Conservation (phyloP, 2,113 vertebrate species). For the Malurus alboscapulatus region DNA sequence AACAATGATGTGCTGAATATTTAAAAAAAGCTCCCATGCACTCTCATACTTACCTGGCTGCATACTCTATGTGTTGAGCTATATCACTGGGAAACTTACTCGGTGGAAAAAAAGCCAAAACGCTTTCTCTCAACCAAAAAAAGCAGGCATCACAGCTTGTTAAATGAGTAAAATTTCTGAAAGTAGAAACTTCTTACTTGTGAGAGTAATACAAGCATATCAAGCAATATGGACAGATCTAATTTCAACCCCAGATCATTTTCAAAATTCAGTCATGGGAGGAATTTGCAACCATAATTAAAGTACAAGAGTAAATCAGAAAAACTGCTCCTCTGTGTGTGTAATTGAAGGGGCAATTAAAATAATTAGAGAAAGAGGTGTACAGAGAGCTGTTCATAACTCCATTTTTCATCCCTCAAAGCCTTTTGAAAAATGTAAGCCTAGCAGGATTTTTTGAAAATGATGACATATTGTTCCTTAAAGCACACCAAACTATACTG, state of each 20-base stretch:
- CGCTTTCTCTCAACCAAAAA: background rate
- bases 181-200: background rate
- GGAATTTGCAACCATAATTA: background rate
- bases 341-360: slow-evolving; percentile 22
- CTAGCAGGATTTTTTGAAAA: background rate
- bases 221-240: background rate
- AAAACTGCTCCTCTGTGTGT: background rate
- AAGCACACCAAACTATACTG: background rate
- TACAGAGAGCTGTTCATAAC: background rate
- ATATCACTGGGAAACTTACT: background rate
- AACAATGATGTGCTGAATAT: background rate
- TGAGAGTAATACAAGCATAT: background rate
- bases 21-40: background rate
- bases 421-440: background rate
- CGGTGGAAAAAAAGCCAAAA: background rate
- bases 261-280: background rate
- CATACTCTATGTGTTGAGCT: background rate
- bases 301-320: slow-evolving; percentile 11
- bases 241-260: background rate
- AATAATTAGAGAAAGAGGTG: slow-evolving; percentile 7
- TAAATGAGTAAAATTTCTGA: background rate
- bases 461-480: background rate
- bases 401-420: background rate
- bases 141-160: background rate
- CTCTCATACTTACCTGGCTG: background rate